Conservation (phyloP, 2,113 vertebrate genomes). For the Corythornis vintsioides region DNA sequence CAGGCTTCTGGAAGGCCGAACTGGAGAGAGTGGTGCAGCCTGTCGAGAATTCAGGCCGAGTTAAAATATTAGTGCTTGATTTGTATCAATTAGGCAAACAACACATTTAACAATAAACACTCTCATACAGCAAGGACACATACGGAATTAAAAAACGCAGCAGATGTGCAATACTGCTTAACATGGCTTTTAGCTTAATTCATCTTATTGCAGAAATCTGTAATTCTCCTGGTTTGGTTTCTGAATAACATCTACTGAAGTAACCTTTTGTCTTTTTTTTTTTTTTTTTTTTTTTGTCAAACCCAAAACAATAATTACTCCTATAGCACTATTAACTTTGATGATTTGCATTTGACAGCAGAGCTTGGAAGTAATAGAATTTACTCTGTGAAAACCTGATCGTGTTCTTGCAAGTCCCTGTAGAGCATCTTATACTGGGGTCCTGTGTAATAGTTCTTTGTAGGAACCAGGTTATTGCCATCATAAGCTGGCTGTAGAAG, state of each 20-base stretch:
- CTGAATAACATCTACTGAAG: background rate
- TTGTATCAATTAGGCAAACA: slow-evolving; percentile 12
- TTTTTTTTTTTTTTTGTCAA: background rate
- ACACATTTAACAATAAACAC: background rate
- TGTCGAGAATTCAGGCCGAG: background rate
- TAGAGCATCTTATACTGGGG: background rate
- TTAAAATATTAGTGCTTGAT: background rate
- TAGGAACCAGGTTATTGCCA: background rate
- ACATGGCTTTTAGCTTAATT: slow-evolving; percentile 56
- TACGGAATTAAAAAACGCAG: background rate
- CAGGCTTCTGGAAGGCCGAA: background rate
- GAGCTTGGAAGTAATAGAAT: background rate
- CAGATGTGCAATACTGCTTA: slow-evolving; percentile 38
- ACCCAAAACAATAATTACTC: background rate
- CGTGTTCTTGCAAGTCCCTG: background rate
- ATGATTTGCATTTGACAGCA: slow-evolving; percentile 30
- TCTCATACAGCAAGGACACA: background rate
- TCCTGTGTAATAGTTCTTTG: background rate
- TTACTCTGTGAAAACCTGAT: background rate
- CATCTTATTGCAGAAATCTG: slow-evolving; percentile 27
- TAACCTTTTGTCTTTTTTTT: slow-evolving; percentile 22
- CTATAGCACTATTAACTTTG: background rate
- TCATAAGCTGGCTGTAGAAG: background rate
- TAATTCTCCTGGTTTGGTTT: slow-evolving; percentile 17
- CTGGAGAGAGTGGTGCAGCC: background rate